Base-by-base conservation (phyloP, 2,888 invertebrate genomes). In the Rhagophthalmus giganteus region DNA sequence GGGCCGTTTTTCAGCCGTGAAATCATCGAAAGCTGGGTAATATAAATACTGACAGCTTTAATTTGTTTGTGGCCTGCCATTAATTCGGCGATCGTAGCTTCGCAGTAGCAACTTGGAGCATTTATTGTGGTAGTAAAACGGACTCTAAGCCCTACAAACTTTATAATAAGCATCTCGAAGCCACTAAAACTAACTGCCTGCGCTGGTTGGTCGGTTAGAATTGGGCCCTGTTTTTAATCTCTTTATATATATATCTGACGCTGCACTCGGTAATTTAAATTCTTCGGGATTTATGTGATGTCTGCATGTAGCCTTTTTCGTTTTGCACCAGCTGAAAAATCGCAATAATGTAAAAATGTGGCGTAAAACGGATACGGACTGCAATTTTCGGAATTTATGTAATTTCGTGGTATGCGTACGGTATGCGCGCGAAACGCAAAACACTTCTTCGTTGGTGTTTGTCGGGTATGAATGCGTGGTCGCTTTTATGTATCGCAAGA, bases 121-220 rank as follows among this genome's bases (percentile, higher is more conserved):
- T 67, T 69, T 68, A 69, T 67, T 68, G 67, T 63, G 57, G 66
- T 63, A 61, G 65, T 68, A 68, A 68, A 68, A 64, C 63, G 61
- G 66, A 63, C 66, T 52, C 46, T 66, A 63, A 67, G 60, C 64
- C 59, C 60, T 57, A 54, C 52, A 67, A 69, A 69, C 67, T 69
- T 68, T 66, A 64, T 69, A 69, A 67, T 68, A 69, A 68, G 67
- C 66, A 62, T 58, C 55, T 56, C 55, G 54, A 54, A 51, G 55
- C 53, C 54, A 55, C 59, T 55, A 52, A 55, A 56, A 57, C 55
- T 54, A 59, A 54, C 58, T 45, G 54, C 54, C 40, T 50, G 40
- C 33, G 54, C 39, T 54, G 39, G 50, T 51, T 46, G 45, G 45
- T 45, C 40, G 39, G 33, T 15, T 39, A 38, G 34, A 47, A 24